Conservation (phyloP, 1,140 invertebrate species). For the Glomeris maerens region DNA sequence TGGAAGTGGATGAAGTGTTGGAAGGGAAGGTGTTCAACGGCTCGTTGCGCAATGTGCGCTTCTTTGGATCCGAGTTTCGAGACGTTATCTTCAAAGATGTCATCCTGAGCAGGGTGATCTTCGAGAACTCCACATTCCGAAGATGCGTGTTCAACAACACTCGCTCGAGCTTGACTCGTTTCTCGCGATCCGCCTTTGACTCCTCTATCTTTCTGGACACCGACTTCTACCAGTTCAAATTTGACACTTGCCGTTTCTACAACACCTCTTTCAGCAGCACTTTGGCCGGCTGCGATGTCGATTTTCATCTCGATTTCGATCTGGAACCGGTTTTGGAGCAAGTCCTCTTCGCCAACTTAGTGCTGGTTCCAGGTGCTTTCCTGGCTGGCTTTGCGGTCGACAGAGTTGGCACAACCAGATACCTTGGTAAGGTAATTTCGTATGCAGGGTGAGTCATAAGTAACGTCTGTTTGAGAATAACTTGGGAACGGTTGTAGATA, state of each 20-base stretch:
- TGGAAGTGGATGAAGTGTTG: slow-evolving; percentile 2
- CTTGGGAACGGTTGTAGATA: too few species aligned
- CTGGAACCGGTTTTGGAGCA: slow-evolving; percentile 26
- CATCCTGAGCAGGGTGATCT: slow-evolving; percentile 24
- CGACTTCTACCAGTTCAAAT: slow-evolving; percentile 25
- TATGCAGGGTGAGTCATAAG: too few species aligned
- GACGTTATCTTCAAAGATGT: slow-evolving; percentile 21
- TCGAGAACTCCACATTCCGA: slow-evolving; percentile 23
- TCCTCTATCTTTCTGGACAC: slow-evolving; percentile 24
- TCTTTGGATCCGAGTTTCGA: slow-evolving; percentile 18
- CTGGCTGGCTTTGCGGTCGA: slow-evolving; percentile 36
- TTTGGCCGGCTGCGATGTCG: slow-evolving; percentile 22
- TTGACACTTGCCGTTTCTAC: slow-evolving; percentile 20
- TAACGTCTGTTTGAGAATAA: too few species aligned
- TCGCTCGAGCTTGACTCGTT: slow-evolving; percentile 25
- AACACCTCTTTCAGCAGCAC: slow-evolving; percentile 22
- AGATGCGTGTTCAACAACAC: slow-evolving; percentile 23
- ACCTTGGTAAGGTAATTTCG: slow-evolving; percentile 31
- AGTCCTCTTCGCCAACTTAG: slow-evolving; percentile 26
- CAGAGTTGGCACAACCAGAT: slow-evolving; percentile 31
- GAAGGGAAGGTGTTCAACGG: slow-evolving; percentile 15
- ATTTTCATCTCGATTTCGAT: slow-evolving; percentile 28
- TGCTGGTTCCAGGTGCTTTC: slow-evolving; percentile 35
- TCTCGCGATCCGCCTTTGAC: slow-evolving; percentile 20
- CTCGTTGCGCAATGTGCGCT: slow-evolving; percentile 23